Conservation (phyloP, 1,140 invertebrate species). For the Cydia strobilella region DNA sequence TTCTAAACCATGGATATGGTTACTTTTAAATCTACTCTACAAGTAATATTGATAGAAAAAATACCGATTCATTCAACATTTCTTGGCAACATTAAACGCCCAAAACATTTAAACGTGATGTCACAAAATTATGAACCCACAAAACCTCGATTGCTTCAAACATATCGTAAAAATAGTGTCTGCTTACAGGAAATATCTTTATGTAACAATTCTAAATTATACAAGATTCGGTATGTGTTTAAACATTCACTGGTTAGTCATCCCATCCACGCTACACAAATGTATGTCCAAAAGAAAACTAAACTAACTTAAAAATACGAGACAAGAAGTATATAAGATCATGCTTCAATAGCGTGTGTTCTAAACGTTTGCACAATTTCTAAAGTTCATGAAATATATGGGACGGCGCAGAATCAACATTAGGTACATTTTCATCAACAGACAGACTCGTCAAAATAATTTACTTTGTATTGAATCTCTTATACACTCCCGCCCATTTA, state of each 20-base stretch:
- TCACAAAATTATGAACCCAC: neutral
- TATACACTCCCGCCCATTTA: slow-evolving; percentile 48
- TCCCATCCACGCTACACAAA: slow-evolving; percentile 49
- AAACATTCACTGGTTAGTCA: slow-evolving; percentile 38
- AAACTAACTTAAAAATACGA: slow-evolving; percentile 53
- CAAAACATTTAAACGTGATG: slow-evolving; percentile 6
- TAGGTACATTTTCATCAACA: slow-evolving; percentile 28
- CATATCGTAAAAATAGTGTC: neutral
- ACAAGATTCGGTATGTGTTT: neutral
- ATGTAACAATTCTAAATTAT: neutral
- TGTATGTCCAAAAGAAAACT: slow-evolving; percentile 59
- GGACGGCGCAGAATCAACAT: neutral
- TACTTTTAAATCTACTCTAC: slow-evolving; percentile 21
- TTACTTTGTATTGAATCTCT: slow-evolving; percentile 35
- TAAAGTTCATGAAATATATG: neutral
- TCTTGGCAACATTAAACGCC: slow-evolving; percentile 4
- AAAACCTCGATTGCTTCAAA: neutral
- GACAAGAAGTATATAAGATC: slow-evolving; percentile 48
- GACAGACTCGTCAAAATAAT: slow-evolving; percentile 25
- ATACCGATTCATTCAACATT: slow-evolving; percentile 5
- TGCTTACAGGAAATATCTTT: slow-evolving; percentile 16
- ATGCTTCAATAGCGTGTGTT: neutral
- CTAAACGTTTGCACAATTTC: slow-evolving; percentile 33
- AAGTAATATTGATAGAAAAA: slow-evolving; percentile 27
- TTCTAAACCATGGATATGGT: slow-evolving; percentile 29